Conservation (phyloP, 2,888 invertebrate genomes). For the Anarsia innoxiella region DNA sequence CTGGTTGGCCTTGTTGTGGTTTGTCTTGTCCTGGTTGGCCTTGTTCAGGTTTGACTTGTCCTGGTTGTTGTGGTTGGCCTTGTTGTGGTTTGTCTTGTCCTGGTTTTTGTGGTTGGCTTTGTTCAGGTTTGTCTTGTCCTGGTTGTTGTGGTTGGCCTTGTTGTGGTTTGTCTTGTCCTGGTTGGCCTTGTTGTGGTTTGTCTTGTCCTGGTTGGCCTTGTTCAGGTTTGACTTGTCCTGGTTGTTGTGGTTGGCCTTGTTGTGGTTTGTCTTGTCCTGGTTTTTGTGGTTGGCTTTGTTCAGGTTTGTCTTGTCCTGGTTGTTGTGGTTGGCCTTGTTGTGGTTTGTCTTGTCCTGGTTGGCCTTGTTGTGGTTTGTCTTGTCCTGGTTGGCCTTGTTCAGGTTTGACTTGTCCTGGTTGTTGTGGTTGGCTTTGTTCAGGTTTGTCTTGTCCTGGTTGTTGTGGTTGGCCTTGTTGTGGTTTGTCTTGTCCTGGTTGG, state of each 20-base stretch:
- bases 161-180: background rate
- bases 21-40: background rate
- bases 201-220: background rate
- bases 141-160: background rate
- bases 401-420: background rate
- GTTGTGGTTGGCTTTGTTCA: background rate
- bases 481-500: background rate
- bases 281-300: background rate
- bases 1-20: background rate
- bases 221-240: too few species aligned
- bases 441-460: background rate
- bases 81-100: background rate
- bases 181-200: background rate
- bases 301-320: background rate
- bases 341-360: too few species aligned
- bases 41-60: too few species aligned
- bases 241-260: background rate
- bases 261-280: too few species aligned
- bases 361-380: background rate
- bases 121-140: too few species aligned
- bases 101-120: background rate
- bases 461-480: background rate
- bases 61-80: too few species aligned
- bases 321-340: background rate
- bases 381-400: background rate